Evolutionary conservation across 2,888 invertebrate genomes (phyloP).

Genomic region (Candidula unifasciata): DNA sequence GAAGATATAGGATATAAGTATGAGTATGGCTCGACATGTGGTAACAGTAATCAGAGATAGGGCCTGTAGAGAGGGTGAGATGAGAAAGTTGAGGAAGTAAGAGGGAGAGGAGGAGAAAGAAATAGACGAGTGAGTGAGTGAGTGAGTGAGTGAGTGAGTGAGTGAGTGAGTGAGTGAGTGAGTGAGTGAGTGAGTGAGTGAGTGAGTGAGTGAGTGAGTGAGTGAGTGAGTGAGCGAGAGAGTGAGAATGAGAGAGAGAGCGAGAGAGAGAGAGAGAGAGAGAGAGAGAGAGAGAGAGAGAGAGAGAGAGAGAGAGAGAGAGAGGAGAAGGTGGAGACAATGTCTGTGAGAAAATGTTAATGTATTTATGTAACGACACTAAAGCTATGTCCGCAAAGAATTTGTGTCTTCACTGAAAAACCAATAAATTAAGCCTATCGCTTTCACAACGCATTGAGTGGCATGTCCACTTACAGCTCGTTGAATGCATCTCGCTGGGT

Average conservation of each 20-base stretch:
- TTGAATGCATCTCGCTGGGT: too few species aligned
- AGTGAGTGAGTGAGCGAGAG: too few species aligned
- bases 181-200: not conserved
- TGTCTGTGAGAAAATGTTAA: not conserved
- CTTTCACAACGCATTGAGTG: too few species aligned
- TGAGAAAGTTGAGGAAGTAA: not conserved
- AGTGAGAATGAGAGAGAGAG: too few species aligned
- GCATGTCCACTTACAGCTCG: too few species aligned
- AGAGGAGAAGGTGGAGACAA: not conserved
- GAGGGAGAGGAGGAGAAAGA: not conserved
- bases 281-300: not conserved
- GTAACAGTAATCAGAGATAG: too few species aligned
- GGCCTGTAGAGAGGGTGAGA: not conserved
- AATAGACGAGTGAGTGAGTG: not conserved
- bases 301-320: not conserved
- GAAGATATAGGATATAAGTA: not conserved
- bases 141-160: not conserved
- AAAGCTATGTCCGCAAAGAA: too few species aligned
- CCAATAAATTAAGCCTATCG: too few species aligned
- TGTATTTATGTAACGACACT: too few species aligned
- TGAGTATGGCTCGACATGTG: too few species aligned
- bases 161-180: not conserved
- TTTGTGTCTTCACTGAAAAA: too few species aligned
- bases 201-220: not conserved
- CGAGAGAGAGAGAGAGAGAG: too few species aligned